These are phyloP conservation scores for Anthoscopus minutus DNA, from an alignment of 2,113 vertebrate genomes.

Conservation along the genomic window DNA sequence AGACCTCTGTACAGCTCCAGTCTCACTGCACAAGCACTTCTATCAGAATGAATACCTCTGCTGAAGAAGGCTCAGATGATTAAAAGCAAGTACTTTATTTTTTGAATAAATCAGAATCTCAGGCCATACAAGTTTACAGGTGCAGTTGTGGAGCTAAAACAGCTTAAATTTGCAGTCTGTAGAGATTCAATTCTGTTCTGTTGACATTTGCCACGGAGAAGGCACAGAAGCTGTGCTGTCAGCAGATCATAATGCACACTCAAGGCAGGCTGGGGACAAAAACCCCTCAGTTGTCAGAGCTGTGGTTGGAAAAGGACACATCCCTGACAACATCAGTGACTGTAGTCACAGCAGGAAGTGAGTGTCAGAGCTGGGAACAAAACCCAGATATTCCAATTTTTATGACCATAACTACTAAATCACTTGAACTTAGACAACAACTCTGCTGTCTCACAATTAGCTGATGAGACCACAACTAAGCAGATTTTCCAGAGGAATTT, in stretches of 20 bases:
- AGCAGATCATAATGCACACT: neutral
- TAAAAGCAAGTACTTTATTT: neutral
- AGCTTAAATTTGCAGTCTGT: neutral
- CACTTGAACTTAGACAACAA: neutral
- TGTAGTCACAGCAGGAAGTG: neutral
- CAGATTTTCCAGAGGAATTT: neutral
- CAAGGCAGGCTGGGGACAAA: neutral
- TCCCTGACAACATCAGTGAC: neutral
- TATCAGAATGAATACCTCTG: neutral
- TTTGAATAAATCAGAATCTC: neutral
- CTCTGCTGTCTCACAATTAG: neutral
- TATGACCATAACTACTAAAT: neutral
- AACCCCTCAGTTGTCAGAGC: neutral
- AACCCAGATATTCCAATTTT: neutral
- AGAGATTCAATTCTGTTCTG: neutral
- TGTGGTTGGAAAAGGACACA: neutral
- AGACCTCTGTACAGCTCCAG: neutral
- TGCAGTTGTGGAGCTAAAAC: neutral
- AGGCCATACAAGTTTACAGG: neutral
- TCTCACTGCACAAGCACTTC: neutral
- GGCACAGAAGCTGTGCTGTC: neutral
- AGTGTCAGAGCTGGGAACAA: neutral
- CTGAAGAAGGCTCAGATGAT: neutral
- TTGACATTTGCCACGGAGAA: neutral
- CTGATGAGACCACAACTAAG: neutral